These are phyloP conservation scores for Metallyticus violacea DNA, from an alignment of 2,888 invertebrate species.

Conservation along the genomic window DNA sequence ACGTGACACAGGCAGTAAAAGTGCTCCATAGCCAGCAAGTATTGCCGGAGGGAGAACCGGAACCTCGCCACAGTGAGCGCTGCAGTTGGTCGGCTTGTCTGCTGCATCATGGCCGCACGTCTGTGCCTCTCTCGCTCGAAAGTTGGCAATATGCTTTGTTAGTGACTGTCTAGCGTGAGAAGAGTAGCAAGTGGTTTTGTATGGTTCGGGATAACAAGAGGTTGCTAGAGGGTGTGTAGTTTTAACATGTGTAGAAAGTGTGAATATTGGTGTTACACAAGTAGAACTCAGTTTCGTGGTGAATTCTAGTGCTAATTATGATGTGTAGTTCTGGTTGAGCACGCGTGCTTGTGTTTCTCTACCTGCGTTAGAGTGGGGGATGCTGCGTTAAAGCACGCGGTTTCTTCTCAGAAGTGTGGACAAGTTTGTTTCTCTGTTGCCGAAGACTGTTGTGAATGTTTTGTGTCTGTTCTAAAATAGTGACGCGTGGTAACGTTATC, in stretches of 20 bases:
- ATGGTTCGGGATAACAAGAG: neutral
- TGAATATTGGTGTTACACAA: neutral
- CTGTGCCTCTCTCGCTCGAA: neutral
- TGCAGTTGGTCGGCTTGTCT: neutral
- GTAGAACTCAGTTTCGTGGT: neutral
- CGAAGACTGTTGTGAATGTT: neutral
- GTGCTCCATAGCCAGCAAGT: neutral
- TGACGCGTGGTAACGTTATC: neutral
- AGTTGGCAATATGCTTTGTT: neutral
- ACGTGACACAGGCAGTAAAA: slow-evolving; percentile 1
- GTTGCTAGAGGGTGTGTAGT: neutral
- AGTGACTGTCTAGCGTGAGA: neutral
- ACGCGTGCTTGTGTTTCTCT: neutral
- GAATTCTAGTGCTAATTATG: neutral
- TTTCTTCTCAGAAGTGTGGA: neutral
- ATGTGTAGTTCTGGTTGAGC: neutral
- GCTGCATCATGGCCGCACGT: neutral
- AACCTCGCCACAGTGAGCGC: neutral
- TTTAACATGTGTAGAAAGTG: neutral
- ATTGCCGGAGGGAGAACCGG: slow-evolving; percentile 13
- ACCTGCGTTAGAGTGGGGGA: neutral
- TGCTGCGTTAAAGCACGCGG: too few relatives aligned
- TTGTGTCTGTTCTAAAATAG: neutral
- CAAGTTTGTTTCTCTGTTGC: too few relatives aligned
- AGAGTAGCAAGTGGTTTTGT: neutral